These are phyloP conservation scores for Galago senegalensis DNA, from an alignment of 2,797 vertebrate species.

Conservation along the genomic window DNA sequence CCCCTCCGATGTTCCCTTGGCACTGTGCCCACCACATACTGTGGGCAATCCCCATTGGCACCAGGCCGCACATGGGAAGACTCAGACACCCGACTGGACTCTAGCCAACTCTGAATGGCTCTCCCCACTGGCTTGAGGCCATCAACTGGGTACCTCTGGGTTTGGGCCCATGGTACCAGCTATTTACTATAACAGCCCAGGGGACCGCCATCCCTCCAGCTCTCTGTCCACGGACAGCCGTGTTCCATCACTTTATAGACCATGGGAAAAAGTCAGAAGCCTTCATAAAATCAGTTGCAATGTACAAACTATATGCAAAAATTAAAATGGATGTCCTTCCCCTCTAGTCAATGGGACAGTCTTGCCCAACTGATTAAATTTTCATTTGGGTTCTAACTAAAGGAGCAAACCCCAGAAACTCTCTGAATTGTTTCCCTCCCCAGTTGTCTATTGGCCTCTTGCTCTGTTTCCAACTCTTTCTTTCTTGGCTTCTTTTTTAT, in stretches of 20 bases:
- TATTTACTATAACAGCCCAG: accelerated
- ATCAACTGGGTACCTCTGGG: slow-evolving; percentile 67
- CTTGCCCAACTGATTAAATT: neutral
- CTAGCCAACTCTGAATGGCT: slow-evolving; percentile 68
- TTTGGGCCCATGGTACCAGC: slow-evolving; percentile 8
- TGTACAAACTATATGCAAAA: neutral
- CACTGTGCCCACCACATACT: slow-evolving; percentile 40
- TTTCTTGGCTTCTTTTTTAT: slow-evolving; percentile 57
- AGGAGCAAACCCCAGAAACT: slow-evolving; percentile 58
- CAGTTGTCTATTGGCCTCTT: slow-evolving; percentile 78
- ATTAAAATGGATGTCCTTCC: neutral
- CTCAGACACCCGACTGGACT: slow-evolving; percentile 68
- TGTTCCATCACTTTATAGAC: neutral
- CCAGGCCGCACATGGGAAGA: slow-evolving; percentile 63
- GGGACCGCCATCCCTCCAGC: neutral
- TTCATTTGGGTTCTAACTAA: neutral
- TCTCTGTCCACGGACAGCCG: neutral
- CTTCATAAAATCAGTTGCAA: neutral
- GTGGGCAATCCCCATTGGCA: slow-evolving; percentile 81
- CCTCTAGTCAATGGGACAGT: neutral
- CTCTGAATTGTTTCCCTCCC: slow-evolving; percentile 61
- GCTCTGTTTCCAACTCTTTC: slow-evolving; percentile 77
- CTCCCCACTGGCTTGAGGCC: slow-evolving; percentile 64
- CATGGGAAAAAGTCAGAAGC: neutral
- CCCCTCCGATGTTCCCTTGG: slow-evolving; percentile 81